Percentiles rank a stretch among this genome's conserved stretches.
Conservation (phyloP, 2,113 vertebrate species). For the Erythrocebus patas region DNA sequence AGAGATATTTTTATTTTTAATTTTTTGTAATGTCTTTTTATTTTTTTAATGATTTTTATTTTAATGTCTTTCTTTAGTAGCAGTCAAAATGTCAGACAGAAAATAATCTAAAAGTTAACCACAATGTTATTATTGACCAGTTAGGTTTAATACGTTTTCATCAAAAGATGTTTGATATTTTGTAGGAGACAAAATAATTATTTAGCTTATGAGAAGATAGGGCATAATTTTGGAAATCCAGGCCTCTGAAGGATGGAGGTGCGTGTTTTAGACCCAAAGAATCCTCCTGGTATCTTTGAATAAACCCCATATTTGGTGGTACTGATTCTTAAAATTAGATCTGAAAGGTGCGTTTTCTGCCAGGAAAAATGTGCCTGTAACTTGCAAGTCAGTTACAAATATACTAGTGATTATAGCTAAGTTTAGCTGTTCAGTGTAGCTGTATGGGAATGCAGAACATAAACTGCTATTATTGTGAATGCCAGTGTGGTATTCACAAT, state of each 20-base stretch:
- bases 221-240: not conserved
- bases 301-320: not conserved
- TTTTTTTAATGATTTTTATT: too few species aligned
- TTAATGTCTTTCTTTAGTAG: not conserved
- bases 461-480: not conserved
- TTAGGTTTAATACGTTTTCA: not conserved
- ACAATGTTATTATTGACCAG: not conserved
- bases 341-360: not conserved
- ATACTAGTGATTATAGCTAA: not conserved
- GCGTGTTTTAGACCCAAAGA: not conserved
- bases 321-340: not conserved
- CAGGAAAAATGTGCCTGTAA: not conserved
- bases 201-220: not conserved
- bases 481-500: not conserved
- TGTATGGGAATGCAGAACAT: not conserved
- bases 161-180: constrained; percentile 10
- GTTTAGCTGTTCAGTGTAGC: not conserved
- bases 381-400: constrained; percentile 13
- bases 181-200: not conserved
- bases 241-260: not conserved
- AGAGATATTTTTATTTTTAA: not conserved
- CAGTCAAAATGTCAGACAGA: not conserved
- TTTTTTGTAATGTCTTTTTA: not conserved
- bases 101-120: constrained; percentile 11
- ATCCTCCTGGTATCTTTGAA: not conserved